These are phyloP conservation scores for Apogon hyalosoma DNA, from an alignment of 2,797 vertebrate genomes.

Conservation along the genomic window DNA sequence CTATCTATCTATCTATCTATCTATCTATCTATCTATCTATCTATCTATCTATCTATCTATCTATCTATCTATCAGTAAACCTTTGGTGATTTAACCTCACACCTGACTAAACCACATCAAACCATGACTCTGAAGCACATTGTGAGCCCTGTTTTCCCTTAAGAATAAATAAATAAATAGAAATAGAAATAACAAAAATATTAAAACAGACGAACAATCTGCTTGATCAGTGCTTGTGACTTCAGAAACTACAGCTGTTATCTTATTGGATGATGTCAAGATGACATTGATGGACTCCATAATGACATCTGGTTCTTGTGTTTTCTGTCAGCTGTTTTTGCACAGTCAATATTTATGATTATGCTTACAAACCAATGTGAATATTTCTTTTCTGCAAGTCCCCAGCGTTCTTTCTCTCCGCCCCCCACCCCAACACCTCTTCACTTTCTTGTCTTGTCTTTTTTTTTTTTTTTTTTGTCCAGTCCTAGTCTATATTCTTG, in stretches of 20 bases:
- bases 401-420: background rate
- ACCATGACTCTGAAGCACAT: conserved; percentile 30
- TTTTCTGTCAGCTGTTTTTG: conserved; percentile 36
- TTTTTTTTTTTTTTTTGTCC: background rate
- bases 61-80: background rate
- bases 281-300: conserved; percentile 29
- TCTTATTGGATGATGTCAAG: conserved; percentile 44
- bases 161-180: background rate
- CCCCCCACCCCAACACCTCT: conserved; percentile 23
- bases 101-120: conserved; percentile 38
- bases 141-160: conserved; percentile 26
- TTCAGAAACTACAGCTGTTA: conserved; percentile 51
- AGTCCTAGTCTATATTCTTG: conserved; percentile 24
- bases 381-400: conserved; percentile 38
- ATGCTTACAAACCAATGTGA: conserved; percentile 42
- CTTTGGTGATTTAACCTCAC: conserved; percentile 17
- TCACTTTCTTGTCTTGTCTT: background rate
- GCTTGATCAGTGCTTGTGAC: conserved; percentile 42
- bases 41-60: conserved; percentile 20
- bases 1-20: background rate
- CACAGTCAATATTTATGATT: conserved; percentile 48
- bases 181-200: background rate
- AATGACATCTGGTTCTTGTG: conserved; percentile 36
- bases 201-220: conserved; percentile 12
- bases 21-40: background rate